A percentile compares a stretch with the other conserved stretches of the same genome.
Conservation (phyloP, 1,140 invertebrate species). For the Heliothis subflexa region DNA sequence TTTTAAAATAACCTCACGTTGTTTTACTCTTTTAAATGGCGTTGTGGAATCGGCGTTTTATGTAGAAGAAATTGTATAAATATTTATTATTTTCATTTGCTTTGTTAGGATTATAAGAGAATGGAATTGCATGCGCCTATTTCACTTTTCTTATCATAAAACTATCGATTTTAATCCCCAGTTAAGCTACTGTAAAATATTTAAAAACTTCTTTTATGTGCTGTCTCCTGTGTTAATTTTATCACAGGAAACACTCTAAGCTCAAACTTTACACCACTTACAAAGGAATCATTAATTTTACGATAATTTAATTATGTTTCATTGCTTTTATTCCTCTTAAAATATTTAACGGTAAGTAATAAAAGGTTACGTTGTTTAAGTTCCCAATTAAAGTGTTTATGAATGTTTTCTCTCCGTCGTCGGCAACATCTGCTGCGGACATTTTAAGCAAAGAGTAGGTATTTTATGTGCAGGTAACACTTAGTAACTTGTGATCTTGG, state of each 20-base stretch:
- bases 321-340: not conserved
- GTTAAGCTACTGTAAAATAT: not conserved
- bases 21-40: slow-evolving; percentile 14
- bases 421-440: slow-evolving; percentile 13
- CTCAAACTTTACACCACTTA: not conserved
- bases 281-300: not conserved
- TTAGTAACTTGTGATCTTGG: not conserved
- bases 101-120: not conserved
- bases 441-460: too few species aligned
- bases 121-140: too few species aligned
- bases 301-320: not conserved
- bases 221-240: slow-evolving; percentile 10
- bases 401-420: slow-evolving; percentile 6
- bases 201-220: not conserved
- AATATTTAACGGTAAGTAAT: not conserved
- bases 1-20: slow-evolving; percentile 45
- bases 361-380: slow-evolving; percentile 5
- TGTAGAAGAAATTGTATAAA: not conserved
- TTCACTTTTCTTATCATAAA: too few species aligned
- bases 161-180: not conserved
- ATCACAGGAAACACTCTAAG: slow-evolving; percentile 13
- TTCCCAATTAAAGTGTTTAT: not conserved
- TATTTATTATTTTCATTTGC: slow-evolving; percentile 12
- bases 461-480: too few species aligned
- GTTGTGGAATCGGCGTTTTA: not conserved